phyloP scores from a whole-genome alignment of 1,140 invertebrate genomes.

The Bombus fervidus region DNA sequence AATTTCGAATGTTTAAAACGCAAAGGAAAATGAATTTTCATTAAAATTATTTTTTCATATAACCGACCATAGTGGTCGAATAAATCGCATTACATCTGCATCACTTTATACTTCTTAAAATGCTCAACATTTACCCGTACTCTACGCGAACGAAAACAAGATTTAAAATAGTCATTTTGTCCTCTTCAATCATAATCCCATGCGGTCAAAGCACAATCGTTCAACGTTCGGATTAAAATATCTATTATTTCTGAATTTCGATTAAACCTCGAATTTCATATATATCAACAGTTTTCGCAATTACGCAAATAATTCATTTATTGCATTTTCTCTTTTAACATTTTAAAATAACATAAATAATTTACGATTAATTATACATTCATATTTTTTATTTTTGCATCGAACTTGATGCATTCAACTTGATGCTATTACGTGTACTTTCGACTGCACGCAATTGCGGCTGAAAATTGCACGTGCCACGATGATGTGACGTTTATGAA shows the following conservation, averaged over 20 bases:
- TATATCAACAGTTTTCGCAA: neutral
- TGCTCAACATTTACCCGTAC: neutral
- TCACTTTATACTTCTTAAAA: neutral
- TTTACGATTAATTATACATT: neutral
- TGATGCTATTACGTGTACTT: neutral
- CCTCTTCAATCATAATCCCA: neutral
- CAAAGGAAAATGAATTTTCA: neutral
- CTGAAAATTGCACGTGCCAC: constrained; percentile 15
- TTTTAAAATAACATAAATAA: neutral
- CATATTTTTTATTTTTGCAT: neutral
- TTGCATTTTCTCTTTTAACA: no score
- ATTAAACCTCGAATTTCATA: neutral
- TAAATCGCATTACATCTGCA: neutral
- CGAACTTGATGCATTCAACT: neutral
- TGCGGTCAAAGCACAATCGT: neutral
- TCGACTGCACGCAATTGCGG: neutral
- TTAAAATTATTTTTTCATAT: neutral
- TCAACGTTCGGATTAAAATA: neutral
- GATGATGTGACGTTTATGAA: constrained; percentile 42
- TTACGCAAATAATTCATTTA: neutral
- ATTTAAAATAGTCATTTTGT: neutral
- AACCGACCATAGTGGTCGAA: neutral
- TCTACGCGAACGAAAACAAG: neutral
- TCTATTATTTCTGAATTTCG: neutral
- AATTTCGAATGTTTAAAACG: neutral